Evolutionary conservation across 2,113 vertebrate species (phyloP).

Genomic region (Paramisgurnus dabryanus): DNA sequence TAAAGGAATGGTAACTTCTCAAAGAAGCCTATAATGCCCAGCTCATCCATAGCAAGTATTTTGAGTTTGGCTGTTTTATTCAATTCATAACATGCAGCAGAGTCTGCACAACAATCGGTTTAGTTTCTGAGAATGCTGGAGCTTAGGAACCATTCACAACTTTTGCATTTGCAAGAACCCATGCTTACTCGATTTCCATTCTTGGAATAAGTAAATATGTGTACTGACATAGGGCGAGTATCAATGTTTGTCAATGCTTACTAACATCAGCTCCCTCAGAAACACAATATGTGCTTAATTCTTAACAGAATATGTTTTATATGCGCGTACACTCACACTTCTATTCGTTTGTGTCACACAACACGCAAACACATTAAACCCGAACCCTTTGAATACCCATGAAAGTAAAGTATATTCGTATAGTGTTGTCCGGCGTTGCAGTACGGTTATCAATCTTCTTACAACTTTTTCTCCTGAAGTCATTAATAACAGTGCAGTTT

Average conservation of each 20-base stretch:
- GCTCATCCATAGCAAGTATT: neutral
- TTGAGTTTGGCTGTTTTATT: neutral
- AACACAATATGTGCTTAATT: conserved; percentile 60
- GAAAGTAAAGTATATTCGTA: conserved; percentile 27
- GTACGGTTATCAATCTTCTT: conserved; percentile 24
- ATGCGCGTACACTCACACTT: conserved; percentile 16
- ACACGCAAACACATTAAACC: neutral
- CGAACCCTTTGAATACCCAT: conserved; percentile 11
- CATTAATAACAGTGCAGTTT: conserved; percentile 63
- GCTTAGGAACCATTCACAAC: neutral
- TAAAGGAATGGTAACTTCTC: conserved; percentile 23
- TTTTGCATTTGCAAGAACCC: neutral
- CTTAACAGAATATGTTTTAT: conserved; percentile 40
- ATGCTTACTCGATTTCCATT: neutral
- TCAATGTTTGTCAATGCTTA: conserved; percentile 20
- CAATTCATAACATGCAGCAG: neutral
- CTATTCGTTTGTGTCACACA: neutral
- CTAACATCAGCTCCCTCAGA: conserved; percentile 41
- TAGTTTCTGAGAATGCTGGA: neutral
- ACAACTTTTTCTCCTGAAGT: conserved; percentile 55
- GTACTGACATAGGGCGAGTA: neutral
- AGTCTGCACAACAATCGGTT: neutral
- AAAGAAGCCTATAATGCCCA: conserved; percentile 28
- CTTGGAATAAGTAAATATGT: neutral
- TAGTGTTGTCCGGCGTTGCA: conserved; percentile 22